Evolutionary conservation across 2,888 invertebrate species (phyloP), one percentile per base, ranked within the genome.

Genomic region (Eudemis profundana): DNA sequence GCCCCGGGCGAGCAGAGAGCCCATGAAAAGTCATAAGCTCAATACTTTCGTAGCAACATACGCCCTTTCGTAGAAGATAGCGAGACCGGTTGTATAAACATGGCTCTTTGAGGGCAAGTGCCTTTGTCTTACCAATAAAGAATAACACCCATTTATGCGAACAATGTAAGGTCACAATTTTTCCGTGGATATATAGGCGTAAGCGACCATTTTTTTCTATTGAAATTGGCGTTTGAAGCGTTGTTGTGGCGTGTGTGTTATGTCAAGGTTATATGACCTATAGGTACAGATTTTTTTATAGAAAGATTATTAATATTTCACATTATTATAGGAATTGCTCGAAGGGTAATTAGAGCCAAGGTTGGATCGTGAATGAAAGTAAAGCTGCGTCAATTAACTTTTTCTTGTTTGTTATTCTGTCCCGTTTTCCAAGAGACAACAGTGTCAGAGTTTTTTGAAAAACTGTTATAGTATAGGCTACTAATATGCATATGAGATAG

Each of bases 81-180:
- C 8, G 8, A 29, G 3, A n/a, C n/a, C n/a, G 86, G 84, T 86
- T 89, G 84, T 84, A 85, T 88, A 90, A 90, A 90, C 85, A 91
- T 89, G 87, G 85, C 84, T 85, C 82, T 85, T 83, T 83, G 84
- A 84, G 82, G 82, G 86, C 86, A 89, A 89, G 89, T 87, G 85
- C 85, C 83, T 89, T 90, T 90, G 90, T 89, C 83, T 86, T 82
- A 72, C 73, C 88, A 89, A 89, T 90, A 90, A 88, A 90, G 89
- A 90, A 90, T 87, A 90, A 90, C 90, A 89, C 82, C 88, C 89
- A 88, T 90, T 90, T 89, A 86, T 82, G 72, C 72, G 81, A 84
- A 89, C 88, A 88, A 89, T 87, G 84, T 81, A 29, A 44, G 42
- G 19, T 44, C 42, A 15, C 42, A 17, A 27, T 54, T 42, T 4